Evolutionary conservation across 2,113 vertebrate species (phyloP).

Genomic region (Tachuris rubrigastra): DNA sequence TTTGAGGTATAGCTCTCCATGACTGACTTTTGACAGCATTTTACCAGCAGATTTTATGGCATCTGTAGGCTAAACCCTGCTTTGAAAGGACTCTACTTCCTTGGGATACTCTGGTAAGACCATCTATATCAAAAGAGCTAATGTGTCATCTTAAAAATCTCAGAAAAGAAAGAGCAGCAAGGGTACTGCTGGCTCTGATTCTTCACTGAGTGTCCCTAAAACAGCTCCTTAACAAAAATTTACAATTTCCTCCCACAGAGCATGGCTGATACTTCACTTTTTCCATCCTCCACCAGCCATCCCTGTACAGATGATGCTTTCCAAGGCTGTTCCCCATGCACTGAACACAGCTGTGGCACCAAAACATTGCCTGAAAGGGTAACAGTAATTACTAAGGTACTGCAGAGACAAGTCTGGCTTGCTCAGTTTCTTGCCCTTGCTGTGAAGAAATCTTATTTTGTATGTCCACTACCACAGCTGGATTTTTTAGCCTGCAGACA

Average conservation of each 20-base stretch:
- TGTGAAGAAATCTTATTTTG: background rate
- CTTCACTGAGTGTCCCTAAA: background rate
- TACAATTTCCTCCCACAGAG: background rate
- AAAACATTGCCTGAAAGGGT: background rate
- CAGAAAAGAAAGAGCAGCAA: background rate
- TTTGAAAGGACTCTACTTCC: background rate
- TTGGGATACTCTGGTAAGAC: background rate
- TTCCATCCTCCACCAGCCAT: background rate
- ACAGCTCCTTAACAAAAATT: background rate
- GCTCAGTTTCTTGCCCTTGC: background rate
- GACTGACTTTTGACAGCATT: background rate
- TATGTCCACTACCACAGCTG: background rate
- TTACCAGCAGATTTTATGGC: background rate
- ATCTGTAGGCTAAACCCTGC: background rate
- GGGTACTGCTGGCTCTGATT: background rate
- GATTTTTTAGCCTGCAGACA: background rate
- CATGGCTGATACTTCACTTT: background rate
- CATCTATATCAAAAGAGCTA: background rate
- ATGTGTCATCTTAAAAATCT: background rate
- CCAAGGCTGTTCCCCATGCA: background rate
- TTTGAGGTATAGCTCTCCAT: background rate
- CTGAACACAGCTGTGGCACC: background rate
- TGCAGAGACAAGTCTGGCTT: background rate
- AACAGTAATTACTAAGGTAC: background rate
- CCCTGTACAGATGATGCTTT: background rate